A percentile compares a stretch with the other conserved stretches of the same genome.
phyloP scores from a whole-genome alignment of 2,113 vertebrate species.

The Rhinoderma darwinii region DNA sequence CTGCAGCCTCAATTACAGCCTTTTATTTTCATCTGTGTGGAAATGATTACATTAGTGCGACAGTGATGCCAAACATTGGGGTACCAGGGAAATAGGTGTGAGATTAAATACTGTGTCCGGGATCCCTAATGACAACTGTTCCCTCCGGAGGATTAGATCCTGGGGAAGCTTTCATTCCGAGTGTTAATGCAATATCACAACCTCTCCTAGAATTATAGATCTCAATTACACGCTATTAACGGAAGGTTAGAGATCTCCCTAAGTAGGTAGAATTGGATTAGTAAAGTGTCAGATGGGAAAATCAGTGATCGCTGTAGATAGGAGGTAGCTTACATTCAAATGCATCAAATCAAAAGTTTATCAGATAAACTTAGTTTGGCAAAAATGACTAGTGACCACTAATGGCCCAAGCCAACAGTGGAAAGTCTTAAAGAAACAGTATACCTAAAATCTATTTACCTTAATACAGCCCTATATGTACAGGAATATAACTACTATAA shows the following conservation, averaged over 20 bases:
- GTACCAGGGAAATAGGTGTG: conserved; percentile 5
- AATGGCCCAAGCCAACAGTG: neutral
- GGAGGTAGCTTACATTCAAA: neutral
- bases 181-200: conserved; percentile 15
- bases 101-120: conserved; percentile 1
- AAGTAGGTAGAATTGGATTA: conserved; percentile 18
- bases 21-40: neutral
- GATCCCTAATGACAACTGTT: neutral
- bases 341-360: neutral
- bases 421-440: neutral
- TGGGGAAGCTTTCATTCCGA: neutral
- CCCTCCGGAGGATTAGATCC: neutral
- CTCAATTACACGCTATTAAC: conserved; percentile 24
- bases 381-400: neutral
- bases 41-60: neutral
- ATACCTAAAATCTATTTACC: no score
- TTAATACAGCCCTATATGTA: no score
- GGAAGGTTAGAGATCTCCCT: neutral
- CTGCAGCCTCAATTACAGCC: neutral
- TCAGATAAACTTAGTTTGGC: neutral
- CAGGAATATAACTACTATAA: neutral
- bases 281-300: neutral
- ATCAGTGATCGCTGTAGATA: neutral
- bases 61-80: neutral
- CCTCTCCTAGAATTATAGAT: conserved; percentile 18